These are phyloP conservation scores for Dipodomys merriami DNA, from an alignment of 2,113 vertebrate genomes.

Conservation along the genomic window DNA sequence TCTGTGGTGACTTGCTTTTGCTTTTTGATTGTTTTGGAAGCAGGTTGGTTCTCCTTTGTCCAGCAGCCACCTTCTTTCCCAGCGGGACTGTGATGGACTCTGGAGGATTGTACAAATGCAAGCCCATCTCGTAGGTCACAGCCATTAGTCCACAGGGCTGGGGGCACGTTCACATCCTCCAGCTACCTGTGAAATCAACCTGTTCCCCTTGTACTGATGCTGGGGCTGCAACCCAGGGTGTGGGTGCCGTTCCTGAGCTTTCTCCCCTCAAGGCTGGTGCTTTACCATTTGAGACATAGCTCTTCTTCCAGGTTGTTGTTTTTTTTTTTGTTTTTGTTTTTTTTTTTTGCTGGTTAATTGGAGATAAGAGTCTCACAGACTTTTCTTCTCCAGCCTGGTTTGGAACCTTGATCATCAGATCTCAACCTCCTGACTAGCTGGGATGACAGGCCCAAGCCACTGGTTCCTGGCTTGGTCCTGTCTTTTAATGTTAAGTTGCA, in stretches of 20 bases:
- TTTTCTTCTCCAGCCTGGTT: too few relatives aligned
- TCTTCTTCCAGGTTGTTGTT: too few relatives aligned
- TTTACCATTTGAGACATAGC: too few relatives aligned
- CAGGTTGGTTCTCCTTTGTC: background rate
- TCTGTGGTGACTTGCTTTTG: slow-evolving; percentile 41
- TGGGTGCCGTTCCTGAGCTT: too few relatives aligned
- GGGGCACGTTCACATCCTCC: background rate
- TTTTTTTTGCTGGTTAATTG: too few relatives aligned
- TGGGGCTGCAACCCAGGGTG: too few relatives aligned
- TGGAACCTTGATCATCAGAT: too few relatives aligned
- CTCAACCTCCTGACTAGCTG: too few relatives aligned
- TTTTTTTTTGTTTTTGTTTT: too few relatives aligned
- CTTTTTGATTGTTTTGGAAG: slow-evolving; percentile 1
- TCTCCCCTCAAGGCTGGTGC: too few relatives aligned
- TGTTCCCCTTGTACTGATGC: background rate
- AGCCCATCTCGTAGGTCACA: background rate
- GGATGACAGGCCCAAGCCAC: too few relatives aligned
- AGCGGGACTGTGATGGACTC: background rate
- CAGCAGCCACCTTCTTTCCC: slow-evolving; percentile 26
- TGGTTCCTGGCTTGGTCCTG: background rate
- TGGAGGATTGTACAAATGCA: background rate
- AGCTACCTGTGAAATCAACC: background rate
- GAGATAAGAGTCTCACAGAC: too few relatives aligned
- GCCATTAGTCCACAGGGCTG: background rate
- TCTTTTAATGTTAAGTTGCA: background rate